Evolutionary conservation across 1,140 invertebrate species (phyloP).

Genomic region (Hycleus phaleratus): DNA sequence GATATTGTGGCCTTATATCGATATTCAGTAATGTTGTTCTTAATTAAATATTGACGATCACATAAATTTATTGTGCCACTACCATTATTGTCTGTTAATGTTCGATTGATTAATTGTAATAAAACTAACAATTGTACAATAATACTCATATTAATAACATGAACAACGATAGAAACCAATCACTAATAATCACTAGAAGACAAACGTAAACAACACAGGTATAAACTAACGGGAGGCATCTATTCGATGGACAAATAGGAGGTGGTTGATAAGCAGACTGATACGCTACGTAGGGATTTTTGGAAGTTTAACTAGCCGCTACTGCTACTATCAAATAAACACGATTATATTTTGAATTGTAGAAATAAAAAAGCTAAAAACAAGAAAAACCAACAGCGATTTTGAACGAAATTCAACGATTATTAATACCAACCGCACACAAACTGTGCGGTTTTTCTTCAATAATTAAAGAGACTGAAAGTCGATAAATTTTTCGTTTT

Average conservation of each 20-base stretch:
- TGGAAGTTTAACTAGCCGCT: no score
- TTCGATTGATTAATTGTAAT: neutral
- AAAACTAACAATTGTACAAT: neutral
- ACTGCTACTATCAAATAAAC: no score
- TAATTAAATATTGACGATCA: neutral
- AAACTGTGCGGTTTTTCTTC: no score
- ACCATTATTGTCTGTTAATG: neutral
- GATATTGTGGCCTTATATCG: constrained; percentile 1
- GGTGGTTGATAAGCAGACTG: neutral
- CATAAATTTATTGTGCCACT: constrained; percentile 1
- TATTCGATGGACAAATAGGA: neutral
- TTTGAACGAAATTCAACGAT: no score
- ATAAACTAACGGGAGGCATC: neutral
- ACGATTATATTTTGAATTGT: no score
- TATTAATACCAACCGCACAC: no score
- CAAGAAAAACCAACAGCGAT: no score
- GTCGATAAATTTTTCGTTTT: no score
- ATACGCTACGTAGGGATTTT: no score
- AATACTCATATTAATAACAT: neutral
- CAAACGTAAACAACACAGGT: neutral
- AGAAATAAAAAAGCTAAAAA: no score
- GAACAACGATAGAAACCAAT: neutral
- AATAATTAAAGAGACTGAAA: no score
- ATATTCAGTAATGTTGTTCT: constrained; percentile 3
- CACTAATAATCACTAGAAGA: neutral